Evolutionary conservation across 2,797 vertebrate genomes (phyloP), one percentile per base, ranked within the genome.

Genomic region (Sebastes minor): DNA sequence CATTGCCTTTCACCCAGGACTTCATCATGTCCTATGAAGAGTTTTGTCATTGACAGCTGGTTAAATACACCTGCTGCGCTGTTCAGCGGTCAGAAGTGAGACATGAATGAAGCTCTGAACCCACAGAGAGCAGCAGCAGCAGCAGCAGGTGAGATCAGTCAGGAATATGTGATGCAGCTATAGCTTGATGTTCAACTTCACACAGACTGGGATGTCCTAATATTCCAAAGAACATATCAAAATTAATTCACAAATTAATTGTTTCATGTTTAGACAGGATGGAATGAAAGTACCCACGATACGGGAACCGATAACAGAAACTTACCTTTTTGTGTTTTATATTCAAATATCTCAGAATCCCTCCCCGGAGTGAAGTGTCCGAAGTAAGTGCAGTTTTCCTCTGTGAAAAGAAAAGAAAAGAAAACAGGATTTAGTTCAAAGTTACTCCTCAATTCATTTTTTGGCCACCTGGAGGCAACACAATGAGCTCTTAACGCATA

Each of bases 271-370:
- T 27, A 1, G 33, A 70, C 30, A 33, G 3, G n/a, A 9, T 56
- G 13, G 27, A 1, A 28, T 16, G 0, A 59, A 38, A 65, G 60
- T 8, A n/a, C 62, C 14, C 2, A 23, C 12, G 14, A 59, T 22
- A 10, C 3, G 8, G 0, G 11, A 35, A 55, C 12, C 56, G 2
- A 11, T 20, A 28, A 61, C 12, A 16, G 3, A 71, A 18, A 84
- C 86, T 78, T 94, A 99, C 99, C 98, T 97, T 97, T 99, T 88
- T 99, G 98, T 28, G 98, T 99, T 89, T 97, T 99, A 67, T 99
- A 96, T 90, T 99, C 96, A 86, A 99, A 98, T 89, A 99, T 97
- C 88, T 99, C 97, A 0, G 97, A 94, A 30, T 96, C 97, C 88
- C 97, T 91, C 23, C 98, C 98, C 1, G 98, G 97, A 62, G 96